Percentiles rank a stretch among this genome's conserved stretches.
These are phyloP conservation scores for Cryptops parisi DNA, from an alignment of 2,888 invertebrate species.

Conservation along the genomic window DNA sequence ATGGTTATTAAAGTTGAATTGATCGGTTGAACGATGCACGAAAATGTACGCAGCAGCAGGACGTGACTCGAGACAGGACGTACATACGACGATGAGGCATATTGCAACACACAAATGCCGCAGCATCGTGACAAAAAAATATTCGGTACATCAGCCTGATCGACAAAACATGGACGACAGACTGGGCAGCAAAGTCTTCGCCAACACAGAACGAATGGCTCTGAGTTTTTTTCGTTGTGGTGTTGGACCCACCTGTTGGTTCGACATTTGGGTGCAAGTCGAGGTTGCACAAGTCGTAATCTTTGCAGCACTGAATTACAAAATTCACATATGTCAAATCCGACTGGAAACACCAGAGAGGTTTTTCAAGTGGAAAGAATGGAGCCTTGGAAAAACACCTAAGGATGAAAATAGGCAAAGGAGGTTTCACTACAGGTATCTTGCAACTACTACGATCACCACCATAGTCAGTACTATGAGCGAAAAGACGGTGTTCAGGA, in stretches of 20 bases:
- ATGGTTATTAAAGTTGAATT: no score
- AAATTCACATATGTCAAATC: slow-evolving; percentile 57
- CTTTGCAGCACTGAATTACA: slow-evolving; percentile 67
- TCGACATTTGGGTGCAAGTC: slow-evolving; percentile 43
- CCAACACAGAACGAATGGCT: not conserved
- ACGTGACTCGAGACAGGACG: no score
- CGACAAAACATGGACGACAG: no score
- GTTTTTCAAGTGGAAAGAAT: slow-evolving; percentile 48
- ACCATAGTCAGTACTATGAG: not conserved
- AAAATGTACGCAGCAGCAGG: no score
- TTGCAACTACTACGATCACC: not conserved
- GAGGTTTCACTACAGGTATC: not conserved
- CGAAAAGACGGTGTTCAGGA: not conserved
- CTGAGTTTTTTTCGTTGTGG: not conserved
- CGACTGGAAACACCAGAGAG: slow-evolving; percentile 64
- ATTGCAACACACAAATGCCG: no score
- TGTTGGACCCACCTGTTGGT: slow-evolving; percentile 8
- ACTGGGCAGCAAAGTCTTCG: no score
- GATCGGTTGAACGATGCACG: no score
- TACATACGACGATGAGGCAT: no score
- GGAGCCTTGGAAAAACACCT: slow-evolving; percentile 40
- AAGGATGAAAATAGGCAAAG: slow-evolving; percentile 10
- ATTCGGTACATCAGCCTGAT: no score
- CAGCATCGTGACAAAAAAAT: no score
- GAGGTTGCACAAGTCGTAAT: slow-evolving; percentile 57